These are phyloP conservation scores for Pluvialis apricaria DNA, from an alignment of 2,113 vertebrate genomes.

Conservation along the genomic window DNA sequence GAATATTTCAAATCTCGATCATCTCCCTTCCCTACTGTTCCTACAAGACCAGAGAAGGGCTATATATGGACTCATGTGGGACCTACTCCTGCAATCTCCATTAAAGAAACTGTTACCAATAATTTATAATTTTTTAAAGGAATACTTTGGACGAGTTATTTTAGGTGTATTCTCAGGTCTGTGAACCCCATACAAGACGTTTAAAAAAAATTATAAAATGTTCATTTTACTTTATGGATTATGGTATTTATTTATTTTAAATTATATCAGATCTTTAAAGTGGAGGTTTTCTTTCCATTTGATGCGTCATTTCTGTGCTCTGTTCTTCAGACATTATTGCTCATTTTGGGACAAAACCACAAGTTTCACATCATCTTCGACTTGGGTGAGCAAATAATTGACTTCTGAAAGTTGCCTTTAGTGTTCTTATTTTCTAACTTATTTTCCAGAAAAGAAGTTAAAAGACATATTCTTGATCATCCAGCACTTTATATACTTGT, in stretches of 20 bases:
- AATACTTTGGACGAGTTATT: not conserved
- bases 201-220: not conserved
- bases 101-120: conserved; percentile 87
- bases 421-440: not conserved
- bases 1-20: conserved; percentile 97
- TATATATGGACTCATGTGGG: conserved; percentile 98
- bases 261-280: not conserved
- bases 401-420: not conserved
- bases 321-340: not conserved
- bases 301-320: not conserved
- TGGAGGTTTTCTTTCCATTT: not conserved
- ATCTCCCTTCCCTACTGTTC: conserved; percentile 93
- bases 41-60: conserved; percentile 92
- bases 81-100: conserved; percentile 83
- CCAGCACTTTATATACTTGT: not conserved
- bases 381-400: not conserved
- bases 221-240: not conserved
- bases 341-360: not conserved
- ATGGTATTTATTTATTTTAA: conserved; percentile 36
- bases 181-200: not conserved
- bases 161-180: not conserved
- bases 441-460: not conserved
- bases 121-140: conserved; percentile 69
- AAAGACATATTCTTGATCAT: not conserved
- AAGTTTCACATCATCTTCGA: not conserved